Conservation (phyloP, 1,140 invertebrate species). For the Tigriopus japonicus region DNA sequence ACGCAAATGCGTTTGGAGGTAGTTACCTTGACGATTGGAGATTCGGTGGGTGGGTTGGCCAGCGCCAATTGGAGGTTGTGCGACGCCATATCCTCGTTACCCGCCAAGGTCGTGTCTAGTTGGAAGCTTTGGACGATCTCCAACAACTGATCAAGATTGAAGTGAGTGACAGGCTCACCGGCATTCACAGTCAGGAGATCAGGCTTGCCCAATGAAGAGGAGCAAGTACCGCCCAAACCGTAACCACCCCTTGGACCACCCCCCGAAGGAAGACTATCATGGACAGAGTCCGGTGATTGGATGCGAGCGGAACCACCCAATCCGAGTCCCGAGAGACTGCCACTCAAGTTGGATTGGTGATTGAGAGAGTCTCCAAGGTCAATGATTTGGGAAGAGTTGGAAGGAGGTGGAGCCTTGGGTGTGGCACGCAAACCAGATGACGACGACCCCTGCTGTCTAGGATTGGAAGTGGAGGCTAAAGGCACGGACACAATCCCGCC, state of each 20-base stretch:
- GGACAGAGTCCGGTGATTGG: background rate
- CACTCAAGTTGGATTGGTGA: background rate
- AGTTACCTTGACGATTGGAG: too few species aligned
- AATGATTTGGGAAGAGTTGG: background rate
- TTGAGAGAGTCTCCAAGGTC: too few species aligned
- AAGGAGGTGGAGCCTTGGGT: background rate
- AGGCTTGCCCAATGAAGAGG: background rate
- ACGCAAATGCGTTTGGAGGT: too few species aligned
- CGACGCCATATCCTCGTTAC: slow-evolving; percentile 1
- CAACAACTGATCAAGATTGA: slow-evolving; percentile 13
- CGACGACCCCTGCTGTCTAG: background rate
- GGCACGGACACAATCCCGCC: slow-evolving; percentile 11
- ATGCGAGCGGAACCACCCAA: background rate
- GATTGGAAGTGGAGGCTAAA: background rate
- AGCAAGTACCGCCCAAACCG: background rate
- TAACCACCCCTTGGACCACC: background rate
- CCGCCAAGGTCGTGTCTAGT: slow-evolving; percentile 11
- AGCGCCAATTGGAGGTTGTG: background rate
- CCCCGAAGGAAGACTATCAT: background rate
- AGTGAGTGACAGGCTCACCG: slow-evolving; percentile 9
- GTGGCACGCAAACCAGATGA: background rate
- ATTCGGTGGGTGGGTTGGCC: background rate
- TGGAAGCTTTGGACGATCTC: slow-evolving; percentile 15
- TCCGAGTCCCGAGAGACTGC: background rate
- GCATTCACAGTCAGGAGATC: slow-evolving; percentile 1